A percentile compares a stretch with the other conserved stretches of the same genome.
phyloP scores from a whole-genome alignment of 2,797 vertebrate genomes.

The Chelon auratus region DNA sequence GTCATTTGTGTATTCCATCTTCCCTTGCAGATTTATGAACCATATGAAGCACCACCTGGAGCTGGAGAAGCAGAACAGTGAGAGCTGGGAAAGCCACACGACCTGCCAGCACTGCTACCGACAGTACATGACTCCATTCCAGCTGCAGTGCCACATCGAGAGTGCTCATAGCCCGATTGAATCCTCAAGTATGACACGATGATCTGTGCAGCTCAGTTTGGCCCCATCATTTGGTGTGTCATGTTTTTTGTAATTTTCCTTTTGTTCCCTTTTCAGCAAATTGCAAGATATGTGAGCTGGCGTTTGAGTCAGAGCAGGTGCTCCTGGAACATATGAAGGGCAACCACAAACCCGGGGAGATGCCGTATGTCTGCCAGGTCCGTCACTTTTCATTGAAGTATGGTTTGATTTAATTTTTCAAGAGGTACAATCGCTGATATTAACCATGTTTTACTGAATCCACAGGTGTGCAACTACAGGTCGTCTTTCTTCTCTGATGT shows the following conservation, averaged over 20 bases:
- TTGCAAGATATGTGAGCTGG: conserved; percentile 99
- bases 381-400: not conserved
- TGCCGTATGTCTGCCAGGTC: conserved; percentile 99
- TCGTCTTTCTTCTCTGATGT: conserved; percentile 97
- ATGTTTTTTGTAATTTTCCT: conserved; percentile 2
- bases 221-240: not conserved
- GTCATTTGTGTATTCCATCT: conserved; percentile 4
- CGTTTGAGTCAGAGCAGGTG: conserved; percentile 97
- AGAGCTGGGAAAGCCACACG: conserved; percentile 99
- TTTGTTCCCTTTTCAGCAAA: conserved; percentile 85
- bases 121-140: conserved; percentile 96
- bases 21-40: conserved; percentile 95
- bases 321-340: conserved; percentile 99
- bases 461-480: conserved; percentile 95
- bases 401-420: not conserved
- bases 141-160: conserved; percentile 99
- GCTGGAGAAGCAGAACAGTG: conserved; percentile 97
- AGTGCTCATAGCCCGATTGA: conserved; percentile 95
- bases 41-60: conserved; percentile 99
- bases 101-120: conserved; percentile 99
- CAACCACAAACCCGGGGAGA: conserved; percentile 99
- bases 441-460: conserved; percentile 41
- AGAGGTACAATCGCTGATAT: conserved; percentile 19
- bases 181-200: conserved; percentile 88
- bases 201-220: not conserved